Evolutionary conservation across 2,888 invertebrate species (phyloP).

Genomic region (Tipula unca): DNA sequence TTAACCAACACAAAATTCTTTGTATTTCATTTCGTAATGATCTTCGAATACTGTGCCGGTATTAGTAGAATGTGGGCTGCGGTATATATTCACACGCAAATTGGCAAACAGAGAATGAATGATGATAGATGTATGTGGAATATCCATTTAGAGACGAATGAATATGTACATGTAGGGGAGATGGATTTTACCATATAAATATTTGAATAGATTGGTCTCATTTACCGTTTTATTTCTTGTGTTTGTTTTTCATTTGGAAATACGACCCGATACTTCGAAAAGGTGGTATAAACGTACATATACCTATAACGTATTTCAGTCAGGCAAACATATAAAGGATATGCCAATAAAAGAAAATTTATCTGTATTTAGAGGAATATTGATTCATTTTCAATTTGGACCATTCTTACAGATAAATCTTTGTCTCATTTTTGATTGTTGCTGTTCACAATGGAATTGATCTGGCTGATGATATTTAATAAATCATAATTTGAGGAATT

Average conservation of each 20-base stretch:
- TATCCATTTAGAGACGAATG: neutral
- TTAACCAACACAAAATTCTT: neutral
- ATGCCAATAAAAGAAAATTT: neutral
- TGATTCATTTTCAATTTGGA: neutral
- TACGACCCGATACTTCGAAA: neutral
- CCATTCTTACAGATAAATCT: too few species aligned
- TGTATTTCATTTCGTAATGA: neutral
- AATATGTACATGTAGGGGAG: neutral
- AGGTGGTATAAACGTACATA: neutral
- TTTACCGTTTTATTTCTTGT: neutral
- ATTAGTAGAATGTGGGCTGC: neutral
- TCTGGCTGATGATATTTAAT: too few species aligned
- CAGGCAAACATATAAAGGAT: neutral
- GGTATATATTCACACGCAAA: neutral
- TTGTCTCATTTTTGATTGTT: too few species aligned
- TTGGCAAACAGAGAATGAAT: neutral
- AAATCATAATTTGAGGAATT: too few species aligned
- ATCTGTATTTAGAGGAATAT: neutral
- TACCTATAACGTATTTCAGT: neutral
- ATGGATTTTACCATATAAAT: neutral
- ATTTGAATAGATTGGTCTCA: neutral
- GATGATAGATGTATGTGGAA: neutral
- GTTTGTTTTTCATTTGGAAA: neutral
- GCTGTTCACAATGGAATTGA: too few species aligned
- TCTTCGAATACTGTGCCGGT: neutral